Percentiles rank a stretch among this genome's conserved stretches.
These are phyloP conservation scores for Drosophila guanche DNA, from an alignment of 1,140 invertebrate genomes.

Conservation along the genomic window DNA sequence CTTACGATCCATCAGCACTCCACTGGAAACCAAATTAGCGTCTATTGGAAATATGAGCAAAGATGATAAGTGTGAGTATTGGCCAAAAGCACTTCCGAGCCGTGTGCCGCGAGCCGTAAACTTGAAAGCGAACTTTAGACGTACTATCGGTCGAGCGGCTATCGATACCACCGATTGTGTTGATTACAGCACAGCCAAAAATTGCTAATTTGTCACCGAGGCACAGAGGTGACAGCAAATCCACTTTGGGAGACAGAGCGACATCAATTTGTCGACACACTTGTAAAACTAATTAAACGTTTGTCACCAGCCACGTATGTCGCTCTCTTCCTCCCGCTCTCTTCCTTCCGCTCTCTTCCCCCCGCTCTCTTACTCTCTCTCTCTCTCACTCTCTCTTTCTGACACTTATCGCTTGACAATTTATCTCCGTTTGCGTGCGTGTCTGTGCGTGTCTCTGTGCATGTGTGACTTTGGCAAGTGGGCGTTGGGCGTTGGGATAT, in stretches of 20 bases:
- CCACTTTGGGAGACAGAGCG: slow-evolving; percentile 27
- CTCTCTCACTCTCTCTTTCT: slow-evolving; percentile 13
- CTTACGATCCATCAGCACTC: background rate
- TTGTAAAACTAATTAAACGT: slow-evolving; percentile 67
- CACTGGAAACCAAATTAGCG: slow-evolving; percentile 31
- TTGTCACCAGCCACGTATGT: slow-evolving; percentile 48
- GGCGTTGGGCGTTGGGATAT: slow-evolving; percentile 11
- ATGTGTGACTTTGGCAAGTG: slow-evolving; percentile 32
- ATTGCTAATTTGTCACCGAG: slow-evolving; percentile 43
- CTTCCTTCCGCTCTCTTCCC: slow-evolving; percentile 5
- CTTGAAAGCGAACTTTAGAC: slow-evolving; percentile 46
- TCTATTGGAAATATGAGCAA: slow-evolving; percentile 70
- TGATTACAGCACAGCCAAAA: slow-evolving; percentile 16
- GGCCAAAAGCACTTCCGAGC: slow-evolving; percentile 1
- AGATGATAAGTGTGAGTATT: slow-evolving; percentile 79
- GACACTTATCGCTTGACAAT: slow-evolving; percentile 40
- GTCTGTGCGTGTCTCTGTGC: slow-evolving; percentile 1
- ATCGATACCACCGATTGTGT: slow-evolving; percentile 6
- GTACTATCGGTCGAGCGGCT: slow-evolving; percentile 21
- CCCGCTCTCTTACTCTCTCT: too few species aligned
- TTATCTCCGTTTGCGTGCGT: slow-evolving; percentile 34
- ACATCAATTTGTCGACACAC: slow-evolving; percentile 48
- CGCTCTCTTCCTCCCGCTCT: background rate
- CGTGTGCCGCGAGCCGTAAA: background rate
- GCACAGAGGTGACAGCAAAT: slow-evolving; percentile 29